These are phyloP conservation scores for Naso thynnoides DNA, from an alignment of 2,797 vertebrate species.

Conservation along the genomic window DNA sequence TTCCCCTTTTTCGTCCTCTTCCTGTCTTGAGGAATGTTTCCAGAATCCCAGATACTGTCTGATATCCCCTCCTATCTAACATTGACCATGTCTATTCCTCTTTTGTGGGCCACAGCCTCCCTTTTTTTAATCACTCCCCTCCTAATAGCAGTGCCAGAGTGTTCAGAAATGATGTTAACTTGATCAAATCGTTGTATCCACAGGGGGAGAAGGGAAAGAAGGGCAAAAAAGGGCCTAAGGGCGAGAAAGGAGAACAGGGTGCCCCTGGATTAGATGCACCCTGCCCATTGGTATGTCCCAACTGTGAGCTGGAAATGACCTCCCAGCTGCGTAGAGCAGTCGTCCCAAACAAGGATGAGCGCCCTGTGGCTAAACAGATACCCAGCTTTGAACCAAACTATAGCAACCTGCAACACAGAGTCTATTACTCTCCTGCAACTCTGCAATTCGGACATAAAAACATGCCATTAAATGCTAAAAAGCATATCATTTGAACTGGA, in stretches of 20 bases:
- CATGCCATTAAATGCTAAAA: constrained; percentile 4
- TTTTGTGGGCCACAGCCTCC: constrained; percentile 71
- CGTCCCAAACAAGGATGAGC: constrained; percentile 81
- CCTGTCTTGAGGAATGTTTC: constrained; percentile 78
- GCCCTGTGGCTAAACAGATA: constrained; percentile 72
- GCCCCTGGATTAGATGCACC: constrained; percentile 99
- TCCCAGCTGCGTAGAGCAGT: constrained; percentile 76
- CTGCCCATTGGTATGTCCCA: constrained; percentile 99
- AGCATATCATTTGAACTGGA: constrained; percentile 27
- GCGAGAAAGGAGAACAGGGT: constrained; percentile 99
- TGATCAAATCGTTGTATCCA: constrained; percentile 95
- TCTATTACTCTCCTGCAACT: not conserved
- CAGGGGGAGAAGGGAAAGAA: constrained; percentile 99
- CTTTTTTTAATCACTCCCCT: constrained; percentile 72
- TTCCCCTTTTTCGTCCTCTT: constrained; percentile 75
- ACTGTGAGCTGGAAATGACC: constrained; percentile 81
- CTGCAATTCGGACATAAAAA: constrained; percentile 25
- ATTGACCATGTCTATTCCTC: constrained; percentile 78
- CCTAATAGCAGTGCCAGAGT: constrained; percentile 66
- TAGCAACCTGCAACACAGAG: constrained; percentile 15
- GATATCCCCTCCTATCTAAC: constrained; percentile 81
- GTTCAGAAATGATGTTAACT: constrained; percentile 80
- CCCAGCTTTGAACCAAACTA: constrained; percentile 41
- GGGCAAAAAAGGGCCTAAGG: constrained; percentile 99
- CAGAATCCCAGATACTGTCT: constrained; percentile 74